Evolutionary conservation across 2,888 invertebrate species (phyloP).

Genomic region (Clusia tigrina): DNA sequence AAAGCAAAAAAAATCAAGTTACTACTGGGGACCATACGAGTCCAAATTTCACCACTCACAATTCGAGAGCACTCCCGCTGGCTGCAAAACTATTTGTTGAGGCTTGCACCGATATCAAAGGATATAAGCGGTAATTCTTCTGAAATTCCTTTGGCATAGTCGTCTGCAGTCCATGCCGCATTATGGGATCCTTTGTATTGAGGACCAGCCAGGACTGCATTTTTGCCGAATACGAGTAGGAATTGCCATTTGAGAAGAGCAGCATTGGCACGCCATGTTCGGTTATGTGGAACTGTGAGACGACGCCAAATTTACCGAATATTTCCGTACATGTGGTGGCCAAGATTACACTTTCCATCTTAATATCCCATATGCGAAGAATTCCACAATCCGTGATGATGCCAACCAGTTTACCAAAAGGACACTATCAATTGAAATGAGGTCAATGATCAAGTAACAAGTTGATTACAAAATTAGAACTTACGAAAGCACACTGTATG

Average conservation of each 20-base stretch:
- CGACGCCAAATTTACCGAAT: constrained; percentile 64
- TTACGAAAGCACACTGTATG: constrained; percentile 62
- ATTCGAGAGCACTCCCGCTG: constrained; percentile 46
- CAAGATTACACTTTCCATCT: constrained; percentile 44
- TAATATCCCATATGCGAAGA: constrained; percentile 61
- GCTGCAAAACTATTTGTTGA: constrained; percentile 53
- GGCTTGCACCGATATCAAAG: constrained; percentile 61
- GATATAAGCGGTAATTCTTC: constrained; percentile 57
- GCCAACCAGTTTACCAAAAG: constrained; percentile 59
- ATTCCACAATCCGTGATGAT: constrained; percentile 61
- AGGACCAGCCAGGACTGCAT: constrained; percentile 74
- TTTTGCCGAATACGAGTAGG: constrained; percentile 82
- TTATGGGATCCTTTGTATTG: constrained; percentile 68
- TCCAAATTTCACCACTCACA: constrained; percentile 38
- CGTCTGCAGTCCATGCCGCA: constrained; percentile 65
- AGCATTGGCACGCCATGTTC: constrained; percentile 84
- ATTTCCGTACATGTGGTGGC: constrained; percentile 60
- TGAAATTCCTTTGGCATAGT: constrained; percentile 61
- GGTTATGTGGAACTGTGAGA: constrained; percentile 69
- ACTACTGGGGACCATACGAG: neutral
- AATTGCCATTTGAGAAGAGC: constrained; percentile 83
- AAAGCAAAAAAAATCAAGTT: no score
- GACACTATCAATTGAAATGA: constrained; percentile 34
- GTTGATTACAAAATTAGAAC: constrained; percentile 24
- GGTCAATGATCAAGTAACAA: neutral